Evolutionary conservation across 2,113 vertebrate genomes (phyloP).

Genomic region (Sminthopsis crassicaudata): DNA sequence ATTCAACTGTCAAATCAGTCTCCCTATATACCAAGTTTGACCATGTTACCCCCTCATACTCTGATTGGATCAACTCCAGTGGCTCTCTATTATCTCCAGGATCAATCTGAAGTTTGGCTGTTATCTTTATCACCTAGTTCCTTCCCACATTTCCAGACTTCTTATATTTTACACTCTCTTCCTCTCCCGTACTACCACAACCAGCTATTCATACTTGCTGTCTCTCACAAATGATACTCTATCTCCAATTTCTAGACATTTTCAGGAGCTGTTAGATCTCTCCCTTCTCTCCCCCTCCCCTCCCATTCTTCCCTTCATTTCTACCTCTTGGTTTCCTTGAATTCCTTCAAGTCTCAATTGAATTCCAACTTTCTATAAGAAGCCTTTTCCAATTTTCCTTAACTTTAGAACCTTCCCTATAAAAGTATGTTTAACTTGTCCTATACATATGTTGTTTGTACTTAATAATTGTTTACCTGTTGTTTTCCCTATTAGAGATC

Average conservation of each 20-base stretch:
- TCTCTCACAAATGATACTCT: not conserved
- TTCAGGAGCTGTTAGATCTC: not conserved
- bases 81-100: not conserved
- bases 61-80: not conserved
- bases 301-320: not conserved
- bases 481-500: not conserved
- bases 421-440: not conserved
- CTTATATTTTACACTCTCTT: not conserved
- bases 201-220: not conserved
- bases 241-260: not conserved
- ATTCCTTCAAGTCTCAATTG: not conserved
- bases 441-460: not conserved
- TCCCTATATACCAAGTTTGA: not conserved
- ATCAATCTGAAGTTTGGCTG: too few relatives aligned
- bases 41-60: not conserved
- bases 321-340: not conserved
- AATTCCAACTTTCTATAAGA: not conserved
- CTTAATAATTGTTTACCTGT: not conserved
- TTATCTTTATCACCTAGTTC: not conserved
- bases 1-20: not conserved
- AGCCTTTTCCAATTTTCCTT: not conserved
- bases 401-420: not conserved
- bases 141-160: not conserved
- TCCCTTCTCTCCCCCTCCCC: too few relatives aligned
- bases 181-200: not conserved